A percentile compares a stretch with the other conserved stretches of the same genome.
Conservation (phyloP, 2,113 vertebrate species). For the Pelobates fuscus region DNA sequence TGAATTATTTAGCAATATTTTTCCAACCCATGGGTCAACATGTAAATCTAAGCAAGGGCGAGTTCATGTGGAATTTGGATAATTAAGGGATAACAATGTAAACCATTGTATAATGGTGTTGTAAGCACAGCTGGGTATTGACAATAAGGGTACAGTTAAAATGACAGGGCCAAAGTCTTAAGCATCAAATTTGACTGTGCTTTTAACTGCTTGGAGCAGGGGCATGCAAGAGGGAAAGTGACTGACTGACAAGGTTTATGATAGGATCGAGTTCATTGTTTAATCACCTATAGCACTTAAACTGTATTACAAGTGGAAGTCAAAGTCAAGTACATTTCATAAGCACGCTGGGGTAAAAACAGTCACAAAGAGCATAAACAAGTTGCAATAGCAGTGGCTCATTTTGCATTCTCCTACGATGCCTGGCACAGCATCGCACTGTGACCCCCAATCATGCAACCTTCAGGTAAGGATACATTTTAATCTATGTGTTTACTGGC, state of each 20-base stretch:
- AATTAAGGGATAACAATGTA: constrained; percentile 44
- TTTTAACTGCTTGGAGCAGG: constrained; percentile 54
- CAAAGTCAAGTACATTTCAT: constrained; percentile 52
- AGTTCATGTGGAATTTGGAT: constrained; percentile 20
- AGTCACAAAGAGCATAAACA: constrained; percentile 34
- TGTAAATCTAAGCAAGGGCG: constrained; percentile 1
- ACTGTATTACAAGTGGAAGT: constrained; percentile 57
- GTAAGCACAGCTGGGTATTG: constrained; percentile 52
- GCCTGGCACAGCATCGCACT: too few relatives aligned
- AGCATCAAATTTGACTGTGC: constrained; percentile 65
- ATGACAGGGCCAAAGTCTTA: constrained; percentile 62
- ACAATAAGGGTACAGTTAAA: constrained; percentile 56
- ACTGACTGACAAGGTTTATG: constrained; percentile 51
- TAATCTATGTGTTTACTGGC: too few relatives aligned
- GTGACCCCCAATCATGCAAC: too few relatives aligned
- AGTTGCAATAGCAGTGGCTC: constrained; percentile 45
- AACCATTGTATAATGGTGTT: constrained; percentile 18
- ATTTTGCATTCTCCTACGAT: constrained; percentile 77
- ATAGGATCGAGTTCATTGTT: constrained; percentile 50
- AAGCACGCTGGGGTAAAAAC: constrained; percentile 52
- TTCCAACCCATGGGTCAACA: constrained; percentile 2
- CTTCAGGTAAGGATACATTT: too few relatives aligned
- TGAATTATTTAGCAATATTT: constrained; percentile 11
- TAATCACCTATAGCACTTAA: constrained; percentile 55
- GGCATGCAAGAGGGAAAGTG: constrained; percentile 46